phyloP scores from a whole-genome alignment of 1,140 invertebrate genomes.

The Lepidurus packardi region DNA sequence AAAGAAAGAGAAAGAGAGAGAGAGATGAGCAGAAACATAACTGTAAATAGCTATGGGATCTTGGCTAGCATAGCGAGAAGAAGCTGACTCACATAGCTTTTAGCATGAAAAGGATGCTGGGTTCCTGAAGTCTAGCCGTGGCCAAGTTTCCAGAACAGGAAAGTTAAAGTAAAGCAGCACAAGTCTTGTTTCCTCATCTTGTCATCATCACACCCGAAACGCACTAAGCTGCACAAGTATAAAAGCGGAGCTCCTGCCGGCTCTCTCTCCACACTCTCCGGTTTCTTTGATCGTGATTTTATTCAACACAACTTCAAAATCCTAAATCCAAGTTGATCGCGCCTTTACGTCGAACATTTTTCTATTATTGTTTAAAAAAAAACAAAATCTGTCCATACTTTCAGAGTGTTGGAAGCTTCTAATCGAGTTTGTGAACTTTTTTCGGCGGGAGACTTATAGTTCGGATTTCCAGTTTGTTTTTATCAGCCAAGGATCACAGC shows the following conservation, averaged over 20 bases:
- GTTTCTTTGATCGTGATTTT: background rate
- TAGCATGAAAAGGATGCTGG: slow-evolving; percentile 14
- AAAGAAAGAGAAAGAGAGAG: background rate
- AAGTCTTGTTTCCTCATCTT: slow-evolving; percentile 5
- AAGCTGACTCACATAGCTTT: slow-evolving; percentile 17
- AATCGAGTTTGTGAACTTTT: background rate
- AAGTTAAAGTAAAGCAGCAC: background rate
- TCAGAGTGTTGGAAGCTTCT: background rate
- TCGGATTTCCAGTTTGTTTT: too few species aligned
- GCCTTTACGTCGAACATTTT: background rate
- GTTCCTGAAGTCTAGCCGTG: background rate
- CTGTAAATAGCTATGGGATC: slow-evolving; percentile 17
- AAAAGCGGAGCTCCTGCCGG: background rate
- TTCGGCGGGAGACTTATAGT: too few species aligned
- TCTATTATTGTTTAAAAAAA: background rate
- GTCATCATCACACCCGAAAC: slow-evolving; percentile 17
- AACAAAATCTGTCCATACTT: background rate
- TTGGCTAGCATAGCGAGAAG: background rate
- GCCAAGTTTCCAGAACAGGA: slow-evolving; percentile 15
- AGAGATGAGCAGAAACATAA: background rate
- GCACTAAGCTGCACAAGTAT: background rate
- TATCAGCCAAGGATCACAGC: too few species aligned
- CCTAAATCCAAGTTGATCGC: background rate
- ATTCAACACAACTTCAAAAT: background rate
- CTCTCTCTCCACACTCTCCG: background rate